Conservation (phyloP, 2,113 vertebrate genomes). For the Mirounga angustirostris region DNA sequence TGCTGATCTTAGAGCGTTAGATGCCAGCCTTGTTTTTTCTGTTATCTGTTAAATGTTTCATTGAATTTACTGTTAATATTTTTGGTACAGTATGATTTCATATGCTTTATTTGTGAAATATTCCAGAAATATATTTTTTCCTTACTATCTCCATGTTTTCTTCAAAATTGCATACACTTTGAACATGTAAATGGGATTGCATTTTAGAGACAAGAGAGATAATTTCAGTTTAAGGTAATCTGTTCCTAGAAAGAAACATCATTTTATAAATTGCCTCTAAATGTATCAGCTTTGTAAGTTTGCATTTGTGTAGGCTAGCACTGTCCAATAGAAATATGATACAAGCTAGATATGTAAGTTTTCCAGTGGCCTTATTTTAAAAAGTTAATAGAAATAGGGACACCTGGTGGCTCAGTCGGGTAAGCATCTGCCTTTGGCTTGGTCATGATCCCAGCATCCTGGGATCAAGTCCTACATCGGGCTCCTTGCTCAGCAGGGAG, state of each 20-base stretch:
- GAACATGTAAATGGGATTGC: slow-evolving; percentile 7
- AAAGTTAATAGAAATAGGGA: neutral
- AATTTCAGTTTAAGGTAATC: slow-evolving; percentile 18
- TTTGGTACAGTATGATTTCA: slow-evolving; percentile 28
- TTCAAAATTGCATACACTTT: neutral
- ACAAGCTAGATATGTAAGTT: neutral
- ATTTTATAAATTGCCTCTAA: slow-evolving; percentile 31
- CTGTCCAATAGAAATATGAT: slow-evolving; percentile 1
- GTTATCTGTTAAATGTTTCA: slow-evolving; percentile 23
- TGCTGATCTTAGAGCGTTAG: neutral
- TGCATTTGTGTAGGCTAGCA: slow-evolving; percentile 23
- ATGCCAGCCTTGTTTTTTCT: slow-evolving; percentile 8
- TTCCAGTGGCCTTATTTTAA: neutral
- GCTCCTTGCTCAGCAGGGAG: neutral
- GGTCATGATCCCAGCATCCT: neutral
- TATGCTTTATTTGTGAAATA: slow-evolving; percentile 37
- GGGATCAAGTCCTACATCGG: neutral
- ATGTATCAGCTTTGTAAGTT: neutral
- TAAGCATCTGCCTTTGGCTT: neutral
- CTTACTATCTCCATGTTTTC: neutral
- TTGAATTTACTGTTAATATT: slow-evolving; percentile 38
- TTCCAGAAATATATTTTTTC: neutral
- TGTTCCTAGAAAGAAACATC: slow-evolving; percentile 2
- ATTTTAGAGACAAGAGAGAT: neutral
- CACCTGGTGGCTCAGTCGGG: neutral